Conservation (phyloP, 2,888 invertebrate genomes). For the Diarsia mendica region DNA sequence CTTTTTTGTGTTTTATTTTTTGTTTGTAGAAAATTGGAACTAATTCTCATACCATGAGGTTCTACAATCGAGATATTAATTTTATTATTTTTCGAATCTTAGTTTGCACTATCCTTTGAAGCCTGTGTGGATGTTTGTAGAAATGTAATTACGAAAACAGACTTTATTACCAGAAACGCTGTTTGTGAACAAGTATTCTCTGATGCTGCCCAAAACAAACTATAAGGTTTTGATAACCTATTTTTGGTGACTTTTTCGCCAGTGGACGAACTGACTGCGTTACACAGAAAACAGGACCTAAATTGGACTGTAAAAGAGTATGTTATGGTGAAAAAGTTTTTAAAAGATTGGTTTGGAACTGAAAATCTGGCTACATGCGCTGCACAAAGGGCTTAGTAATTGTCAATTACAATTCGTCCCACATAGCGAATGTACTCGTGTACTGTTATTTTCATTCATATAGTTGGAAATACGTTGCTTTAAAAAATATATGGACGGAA, state of each 20-base stretch:
- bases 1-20: no score
- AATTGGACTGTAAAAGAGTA: neutral
- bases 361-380: neutral
- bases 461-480: neutral
- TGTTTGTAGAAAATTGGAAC: neutral
- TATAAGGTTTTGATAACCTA: neutral
- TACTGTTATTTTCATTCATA: neutral
- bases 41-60: neutral
- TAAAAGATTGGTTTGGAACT: neutral
- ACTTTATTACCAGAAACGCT: neutral
- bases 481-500: neutral
- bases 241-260: neutral
- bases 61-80: neutral
- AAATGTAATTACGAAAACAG: neutral
- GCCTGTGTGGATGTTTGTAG: neutral
- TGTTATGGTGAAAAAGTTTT: neutral
- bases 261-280: neutral
- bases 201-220: neutral
- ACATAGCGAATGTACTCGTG: neutral
- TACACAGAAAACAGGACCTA: neutral
- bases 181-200: neutral
- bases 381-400: neutral
- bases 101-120: neutral
- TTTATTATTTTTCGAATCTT: neutral
- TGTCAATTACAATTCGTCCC: neutral